Conservation (phyloP, 2,888 invertebrate genomes). For the Andrena haemorrhoa region DNA sequence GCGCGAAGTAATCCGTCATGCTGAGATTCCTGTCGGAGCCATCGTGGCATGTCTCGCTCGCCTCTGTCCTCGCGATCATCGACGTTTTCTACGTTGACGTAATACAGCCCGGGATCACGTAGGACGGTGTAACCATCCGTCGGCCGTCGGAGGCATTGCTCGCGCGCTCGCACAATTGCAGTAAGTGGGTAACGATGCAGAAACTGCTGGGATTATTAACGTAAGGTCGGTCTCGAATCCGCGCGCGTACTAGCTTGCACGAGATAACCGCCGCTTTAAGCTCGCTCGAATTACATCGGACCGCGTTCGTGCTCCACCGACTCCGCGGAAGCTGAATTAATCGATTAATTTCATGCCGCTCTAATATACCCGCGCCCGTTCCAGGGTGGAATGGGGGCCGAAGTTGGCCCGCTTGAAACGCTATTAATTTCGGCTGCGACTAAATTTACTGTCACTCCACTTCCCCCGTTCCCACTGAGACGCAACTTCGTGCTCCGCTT, state of each 20-base stretch:
- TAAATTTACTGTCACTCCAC: neutral
- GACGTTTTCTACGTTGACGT: constrained; percentile 63
- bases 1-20: neutral
- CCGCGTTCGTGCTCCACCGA: constrained; percentile 49
- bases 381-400: neutral
- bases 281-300: constrained; percentile 60
- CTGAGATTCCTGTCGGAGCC: neutral
- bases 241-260: constrained; percentile 35
- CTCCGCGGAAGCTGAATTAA: constrained; percentile 60
- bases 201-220: constrained; percentile 64
- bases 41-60: neutral
- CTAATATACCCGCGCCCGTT: constrained; percentile 22
- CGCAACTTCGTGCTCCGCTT: neutral
- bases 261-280: constrained; percentile 47
- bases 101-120: constrained; percentile 53
- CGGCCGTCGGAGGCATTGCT: constrained; percentile 25
- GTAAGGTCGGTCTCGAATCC: constrained; percentile 60
- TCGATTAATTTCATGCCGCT: constrained; percentile 62
- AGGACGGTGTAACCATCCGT: constrained; percentile 49
- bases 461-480: neutral
- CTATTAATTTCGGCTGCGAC: constrained; percentile 16
- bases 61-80: constrained; percentile 31
- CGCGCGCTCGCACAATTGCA: constrained; percentile 51
- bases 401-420: constrained; percentile 9
- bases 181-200: constrained; percentile 64